These are phyloP conservation scores for Hymenochirus boettgeri DNA, from an alignment of 2,113 vertebrate species.

Conservation along the genomic window DNA sequence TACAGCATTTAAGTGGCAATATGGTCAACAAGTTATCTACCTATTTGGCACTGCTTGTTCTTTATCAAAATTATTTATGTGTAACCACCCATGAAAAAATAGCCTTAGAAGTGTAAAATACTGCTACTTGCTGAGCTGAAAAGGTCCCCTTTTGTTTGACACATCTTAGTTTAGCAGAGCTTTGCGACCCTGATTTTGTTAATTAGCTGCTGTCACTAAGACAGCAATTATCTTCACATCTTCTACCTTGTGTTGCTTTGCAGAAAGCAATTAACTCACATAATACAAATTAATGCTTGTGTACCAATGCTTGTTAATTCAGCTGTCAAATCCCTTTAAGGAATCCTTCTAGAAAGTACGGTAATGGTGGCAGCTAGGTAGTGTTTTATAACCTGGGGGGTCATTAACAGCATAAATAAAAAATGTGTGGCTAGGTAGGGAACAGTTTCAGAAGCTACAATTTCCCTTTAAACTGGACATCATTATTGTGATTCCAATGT, in stretches of 20 bases:
- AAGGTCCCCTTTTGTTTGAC: conserved; percentile 1
- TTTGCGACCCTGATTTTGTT: conserved; percentile 22
- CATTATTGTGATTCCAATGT: neutral
- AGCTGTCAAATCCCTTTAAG: conserved; percentile 1
- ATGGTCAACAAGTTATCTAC: too few relatives aligned
- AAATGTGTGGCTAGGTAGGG: neutral
- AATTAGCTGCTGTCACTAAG: conserved; percentile 12
- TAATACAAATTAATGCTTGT: conserved; percentile 15
- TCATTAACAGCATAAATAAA: neutral
- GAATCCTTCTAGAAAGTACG: neutral
- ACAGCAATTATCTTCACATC: conserved; percentile 29
- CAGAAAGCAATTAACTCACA: conserved; percentile 22
- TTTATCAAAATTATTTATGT: too few relatives aligned
- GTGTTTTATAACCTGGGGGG: neutral
- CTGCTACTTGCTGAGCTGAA: too few relatives aligned
- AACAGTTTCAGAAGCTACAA: neutral
- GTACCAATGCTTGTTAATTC: conserved; percentile 13
- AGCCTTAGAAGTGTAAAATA: too few relatives aligned
- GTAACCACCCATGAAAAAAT: too few relatives aligned
- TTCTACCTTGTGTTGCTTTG: conserved; percentile 10
- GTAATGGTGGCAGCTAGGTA: neutral
- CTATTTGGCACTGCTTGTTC: too few relatives aligned
- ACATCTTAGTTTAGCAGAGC: conserved; percentile 13
- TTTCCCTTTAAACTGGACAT: neutral
- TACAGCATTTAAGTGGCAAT: too few relatives aligned